phyloP scores from a whole-genome alignment of 2,888 invertebrate species.

The Hydriomena furcata region DNA sequence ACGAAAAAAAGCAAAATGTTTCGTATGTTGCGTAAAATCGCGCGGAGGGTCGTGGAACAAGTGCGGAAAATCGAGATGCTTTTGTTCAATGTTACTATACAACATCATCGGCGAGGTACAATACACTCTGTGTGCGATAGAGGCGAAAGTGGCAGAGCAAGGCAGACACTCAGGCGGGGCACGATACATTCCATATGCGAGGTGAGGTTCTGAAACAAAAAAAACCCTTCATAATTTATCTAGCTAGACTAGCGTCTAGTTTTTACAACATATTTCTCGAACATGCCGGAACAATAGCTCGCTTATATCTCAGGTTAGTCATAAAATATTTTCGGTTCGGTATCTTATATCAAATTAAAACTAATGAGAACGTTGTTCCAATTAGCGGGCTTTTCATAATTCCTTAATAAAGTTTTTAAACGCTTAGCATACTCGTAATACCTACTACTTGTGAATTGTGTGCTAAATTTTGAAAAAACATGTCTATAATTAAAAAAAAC shows the following conservation, averaged over 20 bases:
- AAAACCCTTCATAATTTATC: too few relatives aligned
- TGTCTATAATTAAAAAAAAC: too few relatives aligned
- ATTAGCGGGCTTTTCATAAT: conserved; percentile 7
- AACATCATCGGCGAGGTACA: conserved; percentile 51
- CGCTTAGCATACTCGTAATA: background rate
- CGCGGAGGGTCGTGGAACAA: conserved; percentile 54
- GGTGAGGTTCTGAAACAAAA: conserved; percentile 52
- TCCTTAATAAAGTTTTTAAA: background rate
- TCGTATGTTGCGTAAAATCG: conserved; percentile 55
- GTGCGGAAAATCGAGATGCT: conserved; percentile 60
- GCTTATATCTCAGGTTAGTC: background rate
- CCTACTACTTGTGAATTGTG: too few relatives aligned
- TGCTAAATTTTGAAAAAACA: too few relatives aligned
- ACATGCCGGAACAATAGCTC: too few relatives aligned
- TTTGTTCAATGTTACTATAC: conserved; percentile 56
- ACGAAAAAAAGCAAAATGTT: conserved; percentile 48
- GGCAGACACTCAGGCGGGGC: conserved; percentile 48
- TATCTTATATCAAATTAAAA: background rate
- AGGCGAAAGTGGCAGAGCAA: conserved; percentile 32
- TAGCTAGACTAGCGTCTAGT: too few relatives aligned
- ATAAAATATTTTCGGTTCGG: background rate
- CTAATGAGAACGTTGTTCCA: background rate
- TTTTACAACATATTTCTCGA: too few relatives aligned
- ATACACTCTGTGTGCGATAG: conserved; percentile 60
- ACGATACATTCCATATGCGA: conserved; percentile 69